These are phyloP conservation scores for Cremastobaeus sp. DNA, from an alignment of 2,888 invertebrate species.

Conservation along the genomic window DNA sequence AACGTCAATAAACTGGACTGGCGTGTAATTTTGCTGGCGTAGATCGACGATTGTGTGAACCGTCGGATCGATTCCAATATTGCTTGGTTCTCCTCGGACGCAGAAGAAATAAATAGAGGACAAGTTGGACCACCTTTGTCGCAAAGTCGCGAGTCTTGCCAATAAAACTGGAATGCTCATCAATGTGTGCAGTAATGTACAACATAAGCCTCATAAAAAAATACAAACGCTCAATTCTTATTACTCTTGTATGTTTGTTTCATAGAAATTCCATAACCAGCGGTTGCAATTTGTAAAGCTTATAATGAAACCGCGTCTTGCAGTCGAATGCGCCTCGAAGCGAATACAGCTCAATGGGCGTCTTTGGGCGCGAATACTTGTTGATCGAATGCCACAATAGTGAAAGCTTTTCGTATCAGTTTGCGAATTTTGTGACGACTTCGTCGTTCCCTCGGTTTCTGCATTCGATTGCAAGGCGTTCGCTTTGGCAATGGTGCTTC, in stretches of 20 bases:
- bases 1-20: too few species aligned
- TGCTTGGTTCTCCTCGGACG: background rate
- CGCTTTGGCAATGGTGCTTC: conserved; percentile 57
- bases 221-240: conserved; percentile 53
- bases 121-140: conserved; percentile 34
- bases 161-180: conserved; percentile 51
- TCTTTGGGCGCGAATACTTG: background rate
- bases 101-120: background rate
- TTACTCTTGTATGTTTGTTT: conserved; percentile 4
- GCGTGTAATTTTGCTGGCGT: too few species aligned
- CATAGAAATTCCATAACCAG: conserved; percentile 50
- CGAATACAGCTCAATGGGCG: background rate
- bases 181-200: conserved; percentile 52
- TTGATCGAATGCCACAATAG: background rate
- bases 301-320: conserved; percentile 20
- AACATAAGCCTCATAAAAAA: conserved; percentile 59
- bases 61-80: too few species aligned
- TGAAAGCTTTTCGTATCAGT: too few species aligned
- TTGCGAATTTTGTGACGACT: too few species aligned
- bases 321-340: conserved; percentile 7
- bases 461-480: conserved; percentile 34
- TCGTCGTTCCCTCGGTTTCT: background rate
- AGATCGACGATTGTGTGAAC: too few species aligned
- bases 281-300: conserved; percentile 28
- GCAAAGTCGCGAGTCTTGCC: conserved; percentile 28